These are phyloP conservation scores for Coregonus clupeaformis DNA, from an alignment of 2,113 vertebrate genomes.

Conservation along the genomic window DNA sequence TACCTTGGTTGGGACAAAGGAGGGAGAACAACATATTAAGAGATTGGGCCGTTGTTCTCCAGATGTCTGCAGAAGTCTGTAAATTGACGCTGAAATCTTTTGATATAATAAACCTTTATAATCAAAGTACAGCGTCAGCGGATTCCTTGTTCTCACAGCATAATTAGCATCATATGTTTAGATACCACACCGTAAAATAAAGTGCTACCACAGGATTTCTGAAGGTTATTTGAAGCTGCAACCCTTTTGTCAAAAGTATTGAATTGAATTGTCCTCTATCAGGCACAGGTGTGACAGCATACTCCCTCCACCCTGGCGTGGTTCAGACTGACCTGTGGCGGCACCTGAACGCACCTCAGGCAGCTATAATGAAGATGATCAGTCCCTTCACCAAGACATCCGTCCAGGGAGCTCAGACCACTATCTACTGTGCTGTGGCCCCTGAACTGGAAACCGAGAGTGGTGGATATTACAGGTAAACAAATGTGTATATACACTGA, in stretches of 20 bases:
- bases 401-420: conserved; percentile 74
- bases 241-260: not conserved
- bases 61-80: too few species aligned
- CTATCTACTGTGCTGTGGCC: conserved; percentile 76
- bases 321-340: conserved; percentile 74
- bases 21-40: too few species aligned
- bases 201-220: not conserved
- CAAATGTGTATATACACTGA: not conserved
- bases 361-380: conserved; percentile 54
- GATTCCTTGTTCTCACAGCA: too few species aligned
- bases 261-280: not conserved
- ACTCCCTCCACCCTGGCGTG: conserved; percentile 75
- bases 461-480: conserved; percentile 76
- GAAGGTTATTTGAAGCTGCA: not conserved
- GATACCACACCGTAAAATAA: too few species aligned
- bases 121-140: too few species aligned
- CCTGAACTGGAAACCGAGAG: conserved; percentile 67
- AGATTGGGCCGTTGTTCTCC: too few species aligned
- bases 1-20: too few species aligned
- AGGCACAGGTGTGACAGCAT: conserved; percentile 72
- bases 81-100: too few species aligned
- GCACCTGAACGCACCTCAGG: conserved; percentile 57
- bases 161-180: too few species aligned
- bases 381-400: conserved; percentile 72
- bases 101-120: too few species aligned